A percentile compares a stretch with the other conserved stretches of the same genome.
Evolutionary conservation across 2,797 vertebrate species (phyloP).

Genomic region (Acanthornis magna): DNA sequence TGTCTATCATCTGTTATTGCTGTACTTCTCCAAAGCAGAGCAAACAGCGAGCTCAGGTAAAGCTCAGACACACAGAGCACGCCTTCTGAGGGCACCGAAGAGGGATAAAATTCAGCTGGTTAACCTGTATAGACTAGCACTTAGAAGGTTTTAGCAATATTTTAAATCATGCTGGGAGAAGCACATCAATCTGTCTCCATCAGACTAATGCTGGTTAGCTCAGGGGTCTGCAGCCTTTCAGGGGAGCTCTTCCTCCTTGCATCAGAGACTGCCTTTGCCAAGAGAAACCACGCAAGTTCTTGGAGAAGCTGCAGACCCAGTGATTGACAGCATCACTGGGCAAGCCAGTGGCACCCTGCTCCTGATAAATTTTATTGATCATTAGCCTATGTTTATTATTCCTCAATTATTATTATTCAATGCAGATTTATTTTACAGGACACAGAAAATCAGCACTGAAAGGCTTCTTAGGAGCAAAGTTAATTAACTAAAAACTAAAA

Average conservation of each 20-base stretch:
- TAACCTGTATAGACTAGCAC: not conserved
- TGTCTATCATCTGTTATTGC: not conserved
- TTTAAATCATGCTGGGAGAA: not conserved
- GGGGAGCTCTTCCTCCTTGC: not conserved
- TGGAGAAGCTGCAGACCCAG: not conserved
- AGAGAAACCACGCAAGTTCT: not conserved
- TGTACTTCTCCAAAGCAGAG: not conserved
- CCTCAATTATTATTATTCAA: not conserved
- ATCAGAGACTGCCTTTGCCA: not conserved
- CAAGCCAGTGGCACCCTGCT: not conserved
- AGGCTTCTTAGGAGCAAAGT: not conserved
- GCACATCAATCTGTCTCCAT: not conserved
- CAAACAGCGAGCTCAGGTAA: not conserved
- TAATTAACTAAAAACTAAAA: not conserved
- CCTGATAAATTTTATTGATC: not conserved
- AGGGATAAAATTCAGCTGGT: not conserved
- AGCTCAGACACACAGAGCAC: not conserved
- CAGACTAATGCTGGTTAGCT: not conserved
- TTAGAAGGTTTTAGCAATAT: not conserved
- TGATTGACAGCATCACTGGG: accelerated
- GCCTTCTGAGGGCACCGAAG: not conserved
- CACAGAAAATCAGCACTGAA: not conserved
- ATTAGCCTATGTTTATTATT: not conserved
- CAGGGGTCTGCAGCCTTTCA: not conserved
- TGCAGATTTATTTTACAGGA: not conserved